A percentile compares a stretch with the other conserved stretches of the same genome.
phyloP scores from a whole-genome alignment of 2,797 vertebrate genomes.

The Avahi laniger region DNA sequence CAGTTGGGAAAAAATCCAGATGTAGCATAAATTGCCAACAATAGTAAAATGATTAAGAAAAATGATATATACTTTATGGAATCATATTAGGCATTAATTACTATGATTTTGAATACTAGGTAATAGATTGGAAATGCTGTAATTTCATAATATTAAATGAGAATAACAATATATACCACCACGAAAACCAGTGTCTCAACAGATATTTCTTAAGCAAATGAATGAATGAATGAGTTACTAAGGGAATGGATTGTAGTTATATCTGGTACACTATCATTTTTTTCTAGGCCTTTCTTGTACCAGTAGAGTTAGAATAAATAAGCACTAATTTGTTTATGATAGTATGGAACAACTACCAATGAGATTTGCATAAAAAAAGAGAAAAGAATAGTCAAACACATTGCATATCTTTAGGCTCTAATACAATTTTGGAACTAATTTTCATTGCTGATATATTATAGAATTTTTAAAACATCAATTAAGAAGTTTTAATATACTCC shows the following conservation, averaged over 20 bases:
- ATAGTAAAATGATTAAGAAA: not conserved
- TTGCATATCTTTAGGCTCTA: not conserved
- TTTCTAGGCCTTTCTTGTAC: not conserved
- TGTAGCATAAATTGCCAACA: not conserved
- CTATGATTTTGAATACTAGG: not conserved
- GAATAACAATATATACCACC: not conserved
- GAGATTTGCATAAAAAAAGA: constrained; percentile 5
- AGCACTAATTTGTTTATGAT: not conserved
- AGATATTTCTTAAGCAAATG: not conserved
- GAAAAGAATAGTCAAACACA: not conserved
- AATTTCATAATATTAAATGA: constrained; percentile 14
- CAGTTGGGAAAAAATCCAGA: not conserved
- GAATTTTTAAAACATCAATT: not conserved
- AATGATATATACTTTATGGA: not conserved
- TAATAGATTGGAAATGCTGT: not conserved
- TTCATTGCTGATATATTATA: not conserved
- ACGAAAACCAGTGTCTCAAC: not conserved
- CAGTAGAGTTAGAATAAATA: constrained; percentile 6
- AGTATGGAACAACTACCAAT: not conserved
- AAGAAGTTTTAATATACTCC: not conserved
- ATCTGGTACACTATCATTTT: not conserved
- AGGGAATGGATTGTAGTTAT: not conserved
- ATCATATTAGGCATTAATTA: not conserved
- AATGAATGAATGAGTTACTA: not conserved
- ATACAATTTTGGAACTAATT: not conserved